Conservation (phyloP, 2,113 vertebrate species). For the Periophthalmodon schlosseri region DNA sequence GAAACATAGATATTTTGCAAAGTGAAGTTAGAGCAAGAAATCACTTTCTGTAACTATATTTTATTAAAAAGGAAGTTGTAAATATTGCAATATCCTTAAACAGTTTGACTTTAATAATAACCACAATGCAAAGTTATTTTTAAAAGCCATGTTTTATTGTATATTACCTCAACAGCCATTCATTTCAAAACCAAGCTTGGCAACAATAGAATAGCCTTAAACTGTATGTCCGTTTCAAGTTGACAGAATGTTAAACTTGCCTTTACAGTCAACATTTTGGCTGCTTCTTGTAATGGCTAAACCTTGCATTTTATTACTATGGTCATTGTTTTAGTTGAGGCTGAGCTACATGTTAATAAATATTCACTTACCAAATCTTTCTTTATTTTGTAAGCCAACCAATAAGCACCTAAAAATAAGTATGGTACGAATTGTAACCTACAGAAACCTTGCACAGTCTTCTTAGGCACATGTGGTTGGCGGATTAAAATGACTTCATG, state of each 20-base stretch:
- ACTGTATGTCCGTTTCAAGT: background rate
- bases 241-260: background rate
- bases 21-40: too few relatives aligned
- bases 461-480: background rate
- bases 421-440: background rate
- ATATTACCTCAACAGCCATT: background rate
- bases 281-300: background rate
- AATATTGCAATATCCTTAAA: slow-evolving; percentile 18
- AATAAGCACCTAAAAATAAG: background rate
- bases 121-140: background rate
- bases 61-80: slow-evolving; percentile 19
- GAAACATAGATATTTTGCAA: too few relatives aligned
- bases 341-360: background rate
- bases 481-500: background rate
- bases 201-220: background rate
- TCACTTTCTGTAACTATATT: too few relatives aligned
- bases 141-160: background rate
- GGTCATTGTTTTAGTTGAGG: background rate
- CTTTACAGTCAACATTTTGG: background rate
- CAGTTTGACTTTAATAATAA: background rate
- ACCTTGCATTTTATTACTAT: background rate
- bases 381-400: background rate
- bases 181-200: background rate
- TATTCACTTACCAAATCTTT: background rate
- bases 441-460: background rate